Base-by-base conservation (phyloP, 37 sponge, comb jelly and placozoan genomes). In the Halisarca cf. caerulea region DNA sequence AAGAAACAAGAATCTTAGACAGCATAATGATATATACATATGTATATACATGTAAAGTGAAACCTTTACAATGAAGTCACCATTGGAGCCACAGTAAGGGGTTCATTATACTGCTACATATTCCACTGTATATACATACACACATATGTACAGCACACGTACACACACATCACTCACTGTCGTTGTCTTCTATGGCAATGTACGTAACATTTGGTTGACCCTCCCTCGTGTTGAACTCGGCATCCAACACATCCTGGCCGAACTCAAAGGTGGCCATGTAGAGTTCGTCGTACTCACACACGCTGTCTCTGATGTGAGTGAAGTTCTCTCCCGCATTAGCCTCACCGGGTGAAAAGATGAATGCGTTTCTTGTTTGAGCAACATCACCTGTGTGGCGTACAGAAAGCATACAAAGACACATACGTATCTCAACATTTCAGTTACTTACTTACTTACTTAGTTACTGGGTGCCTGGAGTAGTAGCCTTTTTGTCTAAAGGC, bases 331-430 rank as follows among this genome's bases (percentile, higher is more conserved):
- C 15, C 3, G 69, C n/a, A 1, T 17, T 34, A 32, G 30, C 30
- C 15, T 28, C 4, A 24, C 35, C 30, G 15, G 64, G 64, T 6
- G 8, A 62, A 15, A 68, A 28, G 17, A 34, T 68, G 15, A 27
- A 68, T 2, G 35, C 35, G 4, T 28, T 8, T 17, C 35, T 68
- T 17, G 15, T 27, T 1, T 68, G 35, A 6, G 5, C 64, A 23
- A 62, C 64, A 62, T 62, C 64, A 62, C 64, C 36, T 78, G 6
- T 14, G 17, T 15, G 36, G 80, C 81, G 58, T 85, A 88, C 62
- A 91, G 82, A 21, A 85, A 36, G 11, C 51, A 47, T 47, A 11
- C 11, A n/a, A n/a, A n/a, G 51, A 47, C 11, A 47, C 51, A 11
- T 47, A 47, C 51, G 51, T 47, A 47, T 47, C n/a, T n/a, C n/a